These are phyloP conservation scores for Eulacestoma nigropectus DNA, from an alignment of 2,113 vertebrate species.

Conservation along the genomic window DNA sequence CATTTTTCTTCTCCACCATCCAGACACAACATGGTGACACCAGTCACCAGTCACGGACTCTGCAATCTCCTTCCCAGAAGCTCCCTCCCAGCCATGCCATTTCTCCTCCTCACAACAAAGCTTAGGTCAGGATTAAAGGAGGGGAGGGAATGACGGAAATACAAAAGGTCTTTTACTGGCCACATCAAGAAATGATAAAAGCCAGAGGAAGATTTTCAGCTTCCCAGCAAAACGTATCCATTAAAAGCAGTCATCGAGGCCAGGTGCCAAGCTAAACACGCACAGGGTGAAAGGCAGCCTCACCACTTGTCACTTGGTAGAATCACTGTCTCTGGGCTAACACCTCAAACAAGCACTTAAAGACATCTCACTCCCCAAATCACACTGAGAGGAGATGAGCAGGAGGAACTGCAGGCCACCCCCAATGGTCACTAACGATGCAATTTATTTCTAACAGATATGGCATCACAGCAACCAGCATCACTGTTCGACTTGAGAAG, in stretches of 20 bases:
- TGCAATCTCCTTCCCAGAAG: neutral
- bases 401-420: neutral
- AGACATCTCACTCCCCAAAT: neutral
- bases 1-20: neutral
- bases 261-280: neutral
- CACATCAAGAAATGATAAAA: neutral
- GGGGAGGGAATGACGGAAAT: neutral
- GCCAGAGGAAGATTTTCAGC: neutral
- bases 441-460: neutral
- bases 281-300: neutral
- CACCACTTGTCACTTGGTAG: neutral
- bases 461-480: neutral
- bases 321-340: neutral
- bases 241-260: neutral
- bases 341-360: neutral
- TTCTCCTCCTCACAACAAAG: neutral
- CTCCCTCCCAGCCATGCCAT: neutral
- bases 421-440: neutral
- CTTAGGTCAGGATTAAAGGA: neutral
- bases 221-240: neutral
- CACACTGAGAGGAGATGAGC: neutral
- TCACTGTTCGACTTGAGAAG: neutral
- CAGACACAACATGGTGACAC: slow-evolving; percentile 14
- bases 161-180: neutral
- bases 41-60: rapidly evolving